Percentiles rank a stretch among this genome's conserved stretches.
Conservation (phyloP, 35 echinoderm and acorn worm genomes). For the Ptychodera flava region DNA sequence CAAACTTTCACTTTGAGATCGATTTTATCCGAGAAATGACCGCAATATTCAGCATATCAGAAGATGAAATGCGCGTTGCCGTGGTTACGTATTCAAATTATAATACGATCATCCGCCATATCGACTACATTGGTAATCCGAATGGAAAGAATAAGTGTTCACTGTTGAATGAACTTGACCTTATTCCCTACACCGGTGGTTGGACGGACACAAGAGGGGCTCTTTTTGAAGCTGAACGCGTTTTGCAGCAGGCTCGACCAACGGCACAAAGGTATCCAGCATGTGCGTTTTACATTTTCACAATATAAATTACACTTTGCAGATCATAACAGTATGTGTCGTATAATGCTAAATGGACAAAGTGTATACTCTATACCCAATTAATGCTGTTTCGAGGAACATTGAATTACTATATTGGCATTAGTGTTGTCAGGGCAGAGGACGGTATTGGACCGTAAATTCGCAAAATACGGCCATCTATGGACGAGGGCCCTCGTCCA, state of each 20-base stretch:
- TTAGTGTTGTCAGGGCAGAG: too few species aligned
- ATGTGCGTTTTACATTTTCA: too few species aligned
- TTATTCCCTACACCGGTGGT: conserved; percentile 22
- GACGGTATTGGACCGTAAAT: too few species aligned
- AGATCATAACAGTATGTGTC: background rate
- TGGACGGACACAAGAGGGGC: conserved; percentile 36
- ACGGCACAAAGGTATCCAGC: background rate
- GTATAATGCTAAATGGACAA: background rate
- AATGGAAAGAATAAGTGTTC: conserved; percentile 57
- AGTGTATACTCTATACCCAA: too few species aligned
- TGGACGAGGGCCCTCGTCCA: too few species aligned
- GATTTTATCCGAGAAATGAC: background rate
- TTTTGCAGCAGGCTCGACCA: background rate
- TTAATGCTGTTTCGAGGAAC: too few species aligned
- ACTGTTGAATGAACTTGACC: background rate
- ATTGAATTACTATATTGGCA: background rate
- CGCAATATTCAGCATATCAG: conserved; percentile 35
- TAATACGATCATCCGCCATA: background rate
- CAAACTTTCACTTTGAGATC: background rate
- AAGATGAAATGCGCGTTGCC: conserved; percentile 17
- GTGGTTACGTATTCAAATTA: conserved; percentile 44
- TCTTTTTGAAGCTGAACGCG: background rate
- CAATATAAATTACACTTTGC: background rate
- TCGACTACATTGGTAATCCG: conserved; percentile 46
- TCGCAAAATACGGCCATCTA: too few species aligned